A percentile compares a stretch with the other conserved stretches of the same genome.
These are phyloP conservation scores for Pao palembangensis DNA, from an alignment of 2,113 vertebrate species.

Conservation along the genomic window DNA sequence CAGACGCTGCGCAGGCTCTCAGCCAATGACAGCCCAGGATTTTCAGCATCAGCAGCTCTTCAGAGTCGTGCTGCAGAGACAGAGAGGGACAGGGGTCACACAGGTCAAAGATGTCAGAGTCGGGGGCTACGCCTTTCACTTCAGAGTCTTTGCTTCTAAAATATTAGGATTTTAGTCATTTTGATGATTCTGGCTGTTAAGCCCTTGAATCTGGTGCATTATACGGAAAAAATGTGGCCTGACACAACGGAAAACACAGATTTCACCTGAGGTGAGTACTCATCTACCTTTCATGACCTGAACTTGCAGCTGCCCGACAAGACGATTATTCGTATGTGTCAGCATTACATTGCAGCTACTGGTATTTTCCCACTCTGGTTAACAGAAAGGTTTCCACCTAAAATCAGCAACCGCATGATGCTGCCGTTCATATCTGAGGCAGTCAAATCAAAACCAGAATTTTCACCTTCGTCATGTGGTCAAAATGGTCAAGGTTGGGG, in stretches of 20 bases:
- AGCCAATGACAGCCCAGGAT: conserved; percentile 41
- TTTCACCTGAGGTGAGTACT: too few relatives aligned
- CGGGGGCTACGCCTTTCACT: too few relatives aligned
- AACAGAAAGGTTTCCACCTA: conserved; percentile 15
- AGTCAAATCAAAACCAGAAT: too few relatives aligned
- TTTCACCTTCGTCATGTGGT: neutral
- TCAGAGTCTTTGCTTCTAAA: too few relatives aligned
- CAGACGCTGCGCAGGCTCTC: conserved; percentile 11
- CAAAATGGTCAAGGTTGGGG: neutral
- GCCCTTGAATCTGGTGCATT: too few relatives aligned
- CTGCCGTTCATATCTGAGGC: too few relatives aligned
- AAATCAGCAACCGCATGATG: conserved; percentile 1
- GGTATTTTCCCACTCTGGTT: conserved; percentile 31
- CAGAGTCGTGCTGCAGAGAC: conserved; percentile 84
- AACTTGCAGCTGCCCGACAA: neutral
- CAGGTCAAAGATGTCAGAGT: neutral
- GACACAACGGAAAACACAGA: too few relatives aligned
- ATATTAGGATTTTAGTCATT: too few relatives aligned
- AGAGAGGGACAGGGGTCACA: conserved; percentile 59
- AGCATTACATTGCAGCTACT: too few relatives aligned
- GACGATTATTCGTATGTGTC: neutral
- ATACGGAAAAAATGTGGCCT: too few relatives aligned
- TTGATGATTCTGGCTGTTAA: too few relatives aligned
- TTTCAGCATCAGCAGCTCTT: conserved; percentile 80
- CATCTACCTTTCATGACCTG: too few relatives aligned